Base-by-base conservation (phyloP, 1,140 invertebrate genomes). In the Gonatopus flavifemur region DNA sequence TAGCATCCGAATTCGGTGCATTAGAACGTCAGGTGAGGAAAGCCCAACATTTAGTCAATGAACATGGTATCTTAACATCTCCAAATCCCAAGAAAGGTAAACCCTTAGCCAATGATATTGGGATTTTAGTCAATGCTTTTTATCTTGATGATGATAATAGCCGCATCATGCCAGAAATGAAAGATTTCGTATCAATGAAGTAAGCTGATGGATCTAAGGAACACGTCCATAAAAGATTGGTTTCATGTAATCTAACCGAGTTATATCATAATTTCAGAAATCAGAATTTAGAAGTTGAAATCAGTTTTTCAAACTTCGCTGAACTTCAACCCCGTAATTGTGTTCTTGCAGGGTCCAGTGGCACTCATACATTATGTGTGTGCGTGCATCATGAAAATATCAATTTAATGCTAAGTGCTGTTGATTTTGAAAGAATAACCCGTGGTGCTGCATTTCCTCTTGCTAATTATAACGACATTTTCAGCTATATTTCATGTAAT, bases 211-310 rank as follows among this genome's bases (percentile, higher is more conserved):
- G 35, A 8, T 28, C 22, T 18, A 16, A 33, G n/a, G 31, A 33
- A 12, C 43, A 45, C 20, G 31, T 45, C 5, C 43, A 45, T 13
- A 45, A 45, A 45, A 9, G 44, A 19, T 28, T 47, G 18, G 30
- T 41, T 37, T 25, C 37, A 28, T 36, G 22, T 10, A 47, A 47
- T 25, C 21, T 47, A 6, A 12, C 22, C 20, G 44, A 47, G 32
- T 15, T 47, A 22, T 47, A 25, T 15, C 12, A 19, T 2, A 9
- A 18, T 47, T 47, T 47, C 24, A 3, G 28, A 37, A 3, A 24
- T 3, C 31, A 47, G 8, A 20, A 47, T 16, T 24, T 22, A 16
- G 13, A 37, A 22, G 7, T 25, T 19, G n/a, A 19, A 12, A 38
- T 47, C 18, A 33, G 38, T 40, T 21, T 40, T 40, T 40, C 20